These are phyloP conservation scores for Tilapia sparmanii DNA, from an alignment of 2,113 vertebrate genomes.

Conservation along the genomic window DNA sequence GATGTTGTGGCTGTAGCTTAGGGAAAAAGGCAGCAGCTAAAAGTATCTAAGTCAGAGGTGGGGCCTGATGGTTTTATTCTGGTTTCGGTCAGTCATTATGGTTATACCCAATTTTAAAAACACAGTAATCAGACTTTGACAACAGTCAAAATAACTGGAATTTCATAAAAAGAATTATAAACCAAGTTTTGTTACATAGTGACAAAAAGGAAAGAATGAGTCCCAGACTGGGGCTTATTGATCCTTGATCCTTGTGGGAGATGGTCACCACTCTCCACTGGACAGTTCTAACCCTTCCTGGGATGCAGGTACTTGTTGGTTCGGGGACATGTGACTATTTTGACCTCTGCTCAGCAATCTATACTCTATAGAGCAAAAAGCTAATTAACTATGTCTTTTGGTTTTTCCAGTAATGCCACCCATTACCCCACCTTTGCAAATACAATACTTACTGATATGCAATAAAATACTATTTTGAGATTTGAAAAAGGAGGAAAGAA, in stretches of 20 bases:
- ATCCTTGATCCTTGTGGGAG: rapidly evolving
- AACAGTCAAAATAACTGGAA: background rate
- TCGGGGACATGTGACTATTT: rapidly evolving
- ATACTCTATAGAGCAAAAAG: background rate
- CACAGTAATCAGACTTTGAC: rapidly evolving
- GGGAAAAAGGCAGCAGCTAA: rapidly evolving
- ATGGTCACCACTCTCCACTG: rapidly evolving
- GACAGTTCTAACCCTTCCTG: background rate
- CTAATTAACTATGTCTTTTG: rapidly evolving
- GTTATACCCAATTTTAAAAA: background rate
- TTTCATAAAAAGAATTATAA: background rate
- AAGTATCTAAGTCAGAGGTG: rapidly evolving
- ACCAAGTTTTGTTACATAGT: background rate
- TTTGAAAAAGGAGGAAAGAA: background rate
- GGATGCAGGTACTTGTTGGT: background rate
- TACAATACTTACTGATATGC: background rate
- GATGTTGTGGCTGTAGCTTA: background rate
- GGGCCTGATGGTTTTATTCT: rapidly evolving
- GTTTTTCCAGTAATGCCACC: background rate
- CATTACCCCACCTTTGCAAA: background rate
- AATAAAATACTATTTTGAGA: background rate
- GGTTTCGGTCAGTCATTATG: background rate
- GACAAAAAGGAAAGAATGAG: background rate
- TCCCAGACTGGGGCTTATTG: background rate
- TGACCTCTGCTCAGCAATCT: background rate